phyloP scores from a whole-genome alignment of 2,888 invertebrate genomes.

The Notocelia uddmanniana region DNA sequence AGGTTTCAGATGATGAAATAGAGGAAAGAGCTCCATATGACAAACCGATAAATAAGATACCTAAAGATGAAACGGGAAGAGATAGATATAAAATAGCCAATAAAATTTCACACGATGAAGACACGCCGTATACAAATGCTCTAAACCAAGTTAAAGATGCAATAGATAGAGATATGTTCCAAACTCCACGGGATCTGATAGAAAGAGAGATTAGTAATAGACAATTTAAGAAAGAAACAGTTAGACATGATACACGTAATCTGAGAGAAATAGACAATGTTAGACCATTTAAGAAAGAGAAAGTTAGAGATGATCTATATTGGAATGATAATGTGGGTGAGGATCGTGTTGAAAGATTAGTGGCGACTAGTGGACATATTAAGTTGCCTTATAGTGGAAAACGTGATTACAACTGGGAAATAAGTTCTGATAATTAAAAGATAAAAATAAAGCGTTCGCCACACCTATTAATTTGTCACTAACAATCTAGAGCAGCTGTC shows the following conservation, averaged over 20 bases:
- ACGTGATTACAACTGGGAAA: neutral
- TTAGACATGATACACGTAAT: neutral
- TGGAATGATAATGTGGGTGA: neutral
- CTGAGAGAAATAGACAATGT: neutral
- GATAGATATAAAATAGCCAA: neutral
- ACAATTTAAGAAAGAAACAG: neutral
- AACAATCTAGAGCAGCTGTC: too few relatives aligned
- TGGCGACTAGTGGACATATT: slow-evolving; percentile 55
- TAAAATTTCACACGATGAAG: too few relatives aligned
- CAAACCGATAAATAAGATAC: neutral
- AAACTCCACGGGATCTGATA: neutral
- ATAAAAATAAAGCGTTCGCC: neutral
- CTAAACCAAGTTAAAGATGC: neutral
- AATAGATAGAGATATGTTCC: neutral
- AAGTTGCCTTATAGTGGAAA: slow-evolving; percentile 41
- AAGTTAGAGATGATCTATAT: neutral
- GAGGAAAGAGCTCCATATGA: neutral
- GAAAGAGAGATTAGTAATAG: neutral
- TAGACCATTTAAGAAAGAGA: neutral
- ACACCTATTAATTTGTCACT: neutral
- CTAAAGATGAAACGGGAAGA: slow-evolving; percentile 16
- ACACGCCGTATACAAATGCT: too few relatives aligned
- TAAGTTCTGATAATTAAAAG: neutral
- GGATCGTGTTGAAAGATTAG: slow-evolving; percentile 1
- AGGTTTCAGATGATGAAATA: slow-evolving; percentile 6